phyloP scores from a whole-genome alignment of 1,140 invertebrate genomes.

The Drosophila saltans region DNA sequence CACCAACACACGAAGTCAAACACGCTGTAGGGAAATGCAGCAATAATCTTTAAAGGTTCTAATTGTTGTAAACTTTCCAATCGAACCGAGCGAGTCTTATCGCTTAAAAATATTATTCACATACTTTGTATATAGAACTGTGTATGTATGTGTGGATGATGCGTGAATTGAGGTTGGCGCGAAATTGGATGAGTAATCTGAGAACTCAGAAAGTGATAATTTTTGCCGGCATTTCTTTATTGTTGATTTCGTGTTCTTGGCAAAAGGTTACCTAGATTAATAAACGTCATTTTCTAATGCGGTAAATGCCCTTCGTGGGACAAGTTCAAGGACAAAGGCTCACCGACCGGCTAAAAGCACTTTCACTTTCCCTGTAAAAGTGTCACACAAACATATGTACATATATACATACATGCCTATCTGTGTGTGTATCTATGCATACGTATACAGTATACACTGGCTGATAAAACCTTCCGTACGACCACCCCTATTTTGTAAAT shows the following conservation, averaged over 20 bases:
- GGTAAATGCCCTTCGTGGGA: slow-evolving; percentile 51
- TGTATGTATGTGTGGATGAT: background rate
- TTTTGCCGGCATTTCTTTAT: slow-evolving; percentile 9
- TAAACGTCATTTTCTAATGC: slow-evolving; percentile 23
- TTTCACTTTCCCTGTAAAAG: slow-evolving; percentile 60
- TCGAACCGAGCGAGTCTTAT: slow-evolving; percentile 31
- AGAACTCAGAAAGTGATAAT: slow-evolving; percentile 16
- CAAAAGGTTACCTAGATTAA: slow-evolving; percentile 19
- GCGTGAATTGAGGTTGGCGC: slow-evolving; percentile 15
- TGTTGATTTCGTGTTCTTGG: slow-evolving; percentile 1
- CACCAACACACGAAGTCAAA: slow-evolving; percentile 35
- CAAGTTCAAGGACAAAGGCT: slow-evolving; percentile 71
- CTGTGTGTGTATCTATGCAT: too few relatives aligned
- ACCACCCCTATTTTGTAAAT: too few relatives aligned
- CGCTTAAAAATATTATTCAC: slow-evolving; percentile 8
- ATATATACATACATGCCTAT: background rate
- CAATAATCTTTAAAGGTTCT: slow-evolving; percentile 48
- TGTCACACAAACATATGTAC: background rate
- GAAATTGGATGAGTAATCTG: slow-evolving; percentile 43
- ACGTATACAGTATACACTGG: too few relatives aligned
- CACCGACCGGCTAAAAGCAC: slow-evolving; percentile 39
- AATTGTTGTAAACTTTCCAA: slow-evolving; percentile 46
- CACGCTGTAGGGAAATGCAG: slow-evolving; percentile 65
- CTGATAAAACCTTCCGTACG: too few relatives aligned
- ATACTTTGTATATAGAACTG: background rate